phyloP scores from a whole-genome alignment of 2,113 vertebrate species.

The Prietella phreatophila region DNA sequence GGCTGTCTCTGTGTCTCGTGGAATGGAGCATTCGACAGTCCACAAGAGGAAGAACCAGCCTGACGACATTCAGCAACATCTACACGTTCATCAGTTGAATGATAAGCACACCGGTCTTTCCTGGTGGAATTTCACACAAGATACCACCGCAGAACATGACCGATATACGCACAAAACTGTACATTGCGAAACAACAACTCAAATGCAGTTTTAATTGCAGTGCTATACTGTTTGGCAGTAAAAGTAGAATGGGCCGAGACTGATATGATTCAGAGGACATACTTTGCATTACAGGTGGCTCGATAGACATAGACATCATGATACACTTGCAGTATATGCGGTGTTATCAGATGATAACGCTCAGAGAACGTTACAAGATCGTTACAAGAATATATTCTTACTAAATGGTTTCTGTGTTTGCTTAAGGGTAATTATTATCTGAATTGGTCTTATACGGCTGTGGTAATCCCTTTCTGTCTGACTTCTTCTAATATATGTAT shows the following conservation, averaged over 20 bases:
- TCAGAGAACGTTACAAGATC: neutral
- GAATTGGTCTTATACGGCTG: neutral
- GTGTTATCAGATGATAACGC: neutral
- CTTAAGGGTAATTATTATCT: neutral
- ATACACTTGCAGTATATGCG: neutral
- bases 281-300: neutral
- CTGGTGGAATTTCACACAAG: conserved; percentile 11
- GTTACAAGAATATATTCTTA: neutral
- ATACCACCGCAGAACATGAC: neutral
- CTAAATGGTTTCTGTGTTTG: neutral
- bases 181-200: too few relatives aligned
- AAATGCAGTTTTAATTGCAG: neutral
- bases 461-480: conserved; percentile 10
- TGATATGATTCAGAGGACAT: neutral
- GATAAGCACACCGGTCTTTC: conserved; percentile 19
- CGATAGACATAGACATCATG: neutral
- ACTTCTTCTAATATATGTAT: neutral
- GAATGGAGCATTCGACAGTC: conserved; percentile 5
- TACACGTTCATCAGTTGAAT: conserved; percentile 58
- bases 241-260: neutral
- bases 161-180: neutral
- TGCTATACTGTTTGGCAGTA: neutral
- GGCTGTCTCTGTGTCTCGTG: neutral
- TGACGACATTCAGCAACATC: conserved; percentile 72
- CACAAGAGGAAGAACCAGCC: conserved; percentile 71